Base-by-base conservation (phyloP, 1,140 invertebrate genomes). In the Drosophila orosa region DNA sequence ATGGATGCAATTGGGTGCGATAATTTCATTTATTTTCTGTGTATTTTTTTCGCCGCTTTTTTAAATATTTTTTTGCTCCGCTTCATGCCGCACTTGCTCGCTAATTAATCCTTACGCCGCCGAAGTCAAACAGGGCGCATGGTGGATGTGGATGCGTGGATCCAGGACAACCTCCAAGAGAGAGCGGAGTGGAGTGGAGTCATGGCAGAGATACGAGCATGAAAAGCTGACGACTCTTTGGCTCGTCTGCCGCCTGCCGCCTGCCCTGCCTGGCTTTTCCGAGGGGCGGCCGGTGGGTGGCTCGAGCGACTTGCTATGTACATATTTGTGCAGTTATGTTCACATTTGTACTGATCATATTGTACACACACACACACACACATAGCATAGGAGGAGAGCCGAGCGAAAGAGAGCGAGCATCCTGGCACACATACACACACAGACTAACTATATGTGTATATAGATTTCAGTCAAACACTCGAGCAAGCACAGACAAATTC, bases 251-350 rank as follows among this genome's bases (percentile, higher is more conserved):
- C 42, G 19, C 35, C 73, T 60, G 45, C 8, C 42, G 19, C 35
- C 15, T 3, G 35, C n/a, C 39, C 10, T 12, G 68, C 22, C 61
- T 75, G 69, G 31, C 73, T 72, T 72, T 71, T 57, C 68, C 66
- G 42, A 71, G 66, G 62, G 56, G 17, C 19, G 47, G 39, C 6
- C 22, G 56, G 29, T 27, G 25, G 67, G 27, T 31, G n/a, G 37
- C 60, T 59, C 65, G 61, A 68, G 65, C 86, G 81, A 85, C 81
- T 90, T 86, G 79, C 86, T 90, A 79, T 90, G 89, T 82, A 91
- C 89, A 91, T 91, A 91, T 91, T 91, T 91, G 84, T 91, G 90
- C 89, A 91, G 89, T 91, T 91, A 91, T 91, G 89, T 91, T 91
- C 89, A 91, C 89, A 91, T 91, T 91, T 91, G 83, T 85, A 91